Conservation (phyloP, 30 jellyfish, hydroid and myxozoan species). For the Chrysaora quinquecirrha region DNA sequence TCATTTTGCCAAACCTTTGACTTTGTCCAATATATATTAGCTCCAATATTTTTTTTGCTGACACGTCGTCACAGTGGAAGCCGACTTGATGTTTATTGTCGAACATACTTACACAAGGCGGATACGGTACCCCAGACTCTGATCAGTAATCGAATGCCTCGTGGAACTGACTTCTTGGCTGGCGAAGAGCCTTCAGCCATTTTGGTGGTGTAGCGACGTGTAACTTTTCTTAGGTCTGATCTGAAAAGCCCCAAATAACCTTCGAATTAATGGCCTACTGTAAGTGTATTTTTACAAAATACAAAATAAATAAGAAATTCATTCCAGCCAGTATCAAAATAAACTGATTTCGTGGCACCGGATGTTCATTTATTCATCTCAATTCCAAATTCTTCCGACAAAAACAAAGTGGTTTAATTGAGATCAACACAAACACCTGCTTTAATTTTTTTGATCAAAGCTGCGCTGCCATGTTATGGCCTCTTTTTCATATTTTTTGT, state of each 20-base stretch:
- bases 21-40: too few species aligned
- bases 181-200: conserved; percentile 63
- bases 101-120: conserved; percentile 92
- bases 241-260: too few species aligned
- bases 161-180: conserved; percentile 71
- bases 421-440: conserved; percentile 72
- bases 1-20: too few species aligned
- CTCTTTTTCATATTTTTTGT: not conserved
- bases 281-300: too few species aligned
- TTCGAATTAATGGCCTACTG: too few species aligned
- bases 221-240: too few species aligned
- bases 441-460: not conserved
- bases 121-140: conserved; percentile 96
- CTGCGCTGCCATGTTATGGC: not conserved
- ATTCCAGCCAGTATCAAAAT: too few species aligned
- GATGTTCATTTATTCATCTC: conserved; percentile 54
- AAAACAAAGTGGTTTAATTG: conserved; percentile 12
- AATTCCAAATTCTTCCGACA: conserved; percentile 15
- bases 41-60: too few species aligned
- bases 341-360: conserved; percentile 59
- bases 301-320: too few species aligned
- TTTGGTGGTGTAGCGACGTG: too few species aligned
- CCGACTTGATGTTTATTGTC: too few species aligned
- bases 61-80: too few species aligned
- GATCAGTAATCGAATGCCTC: conserved; percentile 75